Evolutionary conservation across 2,113 vertebrate genomes (phyloP).

Genomic region (Gobius niger): DNA sequence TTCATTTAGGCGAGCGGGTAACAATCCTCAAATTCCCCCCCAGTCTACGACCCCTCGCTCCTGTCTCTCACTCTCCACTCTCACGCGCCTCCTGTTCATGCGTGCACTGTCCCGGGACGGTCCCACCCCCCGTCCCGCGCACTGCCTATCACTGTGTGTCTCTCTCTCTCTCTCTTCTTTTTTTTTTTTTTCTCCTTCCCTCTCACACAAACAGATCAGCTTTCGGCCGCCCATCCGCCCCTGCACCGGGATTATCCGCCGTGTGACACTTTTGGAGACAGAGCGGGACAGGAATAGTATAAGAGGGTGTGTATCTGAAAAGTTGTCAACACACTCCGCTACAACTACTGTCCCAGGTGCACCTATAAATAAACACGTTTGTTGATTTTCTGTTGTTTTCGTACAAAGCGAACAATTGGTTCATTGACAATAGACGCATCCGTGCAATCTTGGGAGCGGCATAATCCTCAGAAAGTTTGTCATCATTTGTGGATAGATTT

Average conservation of each 20-base stretch:
- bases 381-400: neutral
- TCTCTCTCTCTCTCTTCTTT: slow-evolving; percentile 15
- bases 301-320: slow-evolving; percentile 51
- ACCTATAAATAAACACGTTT: neutral
- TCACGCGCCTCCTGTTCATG: slow-evolving; percentile 1
- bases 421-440: no score
- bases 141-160: slow-evolving; percentile 43
- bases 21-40: slow-evolving; percentile 1
- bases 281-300: slow-evolving; percentile 66
- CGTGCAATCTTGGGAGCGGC: no score
- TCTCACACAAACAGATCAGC: slow-evolving; percentile 68
- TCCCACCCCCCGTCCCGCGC: slow-evolving; percentile 14
- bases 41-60: neutral
- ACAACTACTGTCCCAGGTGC: neutral
- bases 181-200: neutral
- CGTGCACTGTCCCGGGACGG: slow-evolving; percentile 14
- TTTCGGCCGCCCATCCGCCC: slow-evolving; percentile 70
- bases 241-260: slow-evolving; percentile 53
- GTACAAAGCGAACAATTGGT: neutral
- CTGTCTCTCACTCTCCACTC: slow-evolving; percentile 6
- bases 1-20: slow-evolving; percentile 52
- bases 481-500: no score
- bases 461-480: no score
- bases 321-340: slow-evolving; percentile 30
- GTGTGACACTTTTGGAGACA: slow-evolving; percentile 40